Base-by-base conservation (phyloP, 2,797 vertebrate genomes). In the Phrynocephalus vlangalii region DNA sequence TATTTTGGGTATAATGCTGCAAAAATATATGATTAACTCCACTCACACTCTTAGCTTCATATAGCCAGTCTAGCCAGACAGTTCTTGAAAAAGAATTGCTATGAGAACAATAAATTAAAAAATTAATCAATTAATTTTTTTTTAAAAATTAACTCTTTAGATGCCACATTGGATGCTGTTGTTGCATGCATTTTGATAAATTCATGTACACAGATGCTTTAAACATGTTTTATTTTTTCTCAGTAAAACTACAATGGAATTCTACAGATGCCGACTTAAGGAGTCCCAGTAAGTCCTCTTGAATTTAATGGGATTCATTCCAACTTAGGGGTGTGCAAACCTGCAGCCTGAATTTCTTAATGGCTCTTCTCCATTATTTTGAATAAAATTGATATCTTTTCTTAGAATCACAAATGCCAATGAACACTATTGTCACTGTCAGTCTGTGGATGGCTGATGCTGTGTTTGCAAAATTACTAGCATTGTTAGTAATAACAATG, bases 381-480 rank as follows among this genome's bases (percentile, higher is more conserved):
- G 71, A 88, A 88, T 52, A 80, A 85, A 93, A 86, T 87, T 86
- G 80, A 82, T 93, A 93, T 83, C 86, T 93, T 92, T 91, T 83
- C 86, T 71, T 91, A 91, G 76, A 66, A 67, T 94, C 87, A 92
- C 90, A 90, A 89, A 94, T 90, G 90, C 91, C 90, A 90, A 38
- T 83, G 88, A 93, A 83, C 71, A 50, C 78, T 91, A 73, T n/a
- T 93, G 90, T 90, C 67, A 87, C 28, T 93, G 90, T 90, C 67
- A 87, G 86, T 90, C 93, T 93, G 94, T 89, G 90, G 87, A 91
- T 85, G 71, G 82, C 79, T 95, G 71, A 88, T 13, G 8, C 52
- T 10, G 52, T 93, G 84, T 95, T 96, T 94, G 89, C 93, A 84
- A 93, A 95, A 96, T 96, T 91, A 91, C 90, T 88, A 92, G 91